Percentiles rank a stretch among this genome's conserved stretches.
These are phyloP conservation scores for Heliothis virescens DNA, from an alignment of 1,140 invertebrate species.

Conservation along the genomic window DNA sequence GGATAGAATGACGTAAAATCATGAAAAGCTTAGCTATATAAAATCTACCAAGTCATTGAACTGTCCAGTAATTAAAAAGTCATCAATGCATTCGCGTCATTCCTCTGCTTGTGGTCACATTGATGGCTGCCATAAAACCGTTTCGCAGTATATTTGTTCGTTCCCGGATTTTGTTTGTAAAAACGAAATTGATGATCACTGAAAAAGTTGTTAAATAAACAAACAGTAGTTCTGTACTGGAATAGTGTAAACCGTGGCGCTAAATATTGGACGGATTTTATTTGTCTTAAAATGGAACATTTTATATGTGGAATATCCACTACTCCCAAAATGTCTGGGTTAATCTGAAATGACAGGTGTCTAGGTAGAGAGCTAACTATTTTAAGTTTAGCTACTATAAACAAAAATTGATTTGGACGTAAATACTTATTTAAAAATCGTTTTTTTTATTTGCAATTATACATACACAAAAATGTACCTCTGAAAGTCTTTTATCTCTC, in stretches of 20 bases:
- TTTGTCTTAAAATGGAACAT: background rate
- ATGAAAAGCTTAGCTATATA: conserved; percentile 20
- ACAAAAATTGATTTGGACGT: no score
- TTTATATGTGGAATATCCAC: background rate
- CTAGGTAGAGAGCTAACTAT: no score
- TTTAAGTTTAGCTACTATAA: no score
- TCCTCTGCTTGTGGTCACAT: conserved; percentile 58
- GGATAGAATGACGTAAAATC: conserved; percentile 1
- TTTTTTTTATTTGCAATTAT: no score
- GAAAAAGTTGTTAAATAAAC: conserved; percentile 29
- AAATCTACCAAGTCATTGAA: conserved; percentile 53
- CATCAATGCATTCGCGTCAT: conserved; percentile 58
- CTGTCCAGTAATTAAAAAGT: conserved; percentile 64
- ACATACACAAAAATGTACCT: no score
- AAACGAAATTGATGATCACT: conserved; percentile 48
- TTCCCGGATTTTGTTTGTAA: conserved; percentile 37
- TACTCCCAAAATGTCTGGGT: no score
- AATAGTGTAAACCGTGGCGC: conserved; percentile 9
- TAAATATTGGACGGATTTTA: conserved; percentile 6
- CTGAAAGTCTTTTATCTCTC: no score
- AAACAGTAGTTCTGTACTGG: conserved; percentile 14
- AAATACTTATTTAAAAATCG: no score
- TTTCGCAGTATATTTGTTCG: conserved; percentile 43
- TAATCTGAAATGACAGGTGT: no score
- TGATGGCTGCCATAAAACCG: conserved; percentile 61